phyloP scores from a whole-genome alignment of 2,888 invertebrate genomes.

The Melinopterus prodromus region DNA sequence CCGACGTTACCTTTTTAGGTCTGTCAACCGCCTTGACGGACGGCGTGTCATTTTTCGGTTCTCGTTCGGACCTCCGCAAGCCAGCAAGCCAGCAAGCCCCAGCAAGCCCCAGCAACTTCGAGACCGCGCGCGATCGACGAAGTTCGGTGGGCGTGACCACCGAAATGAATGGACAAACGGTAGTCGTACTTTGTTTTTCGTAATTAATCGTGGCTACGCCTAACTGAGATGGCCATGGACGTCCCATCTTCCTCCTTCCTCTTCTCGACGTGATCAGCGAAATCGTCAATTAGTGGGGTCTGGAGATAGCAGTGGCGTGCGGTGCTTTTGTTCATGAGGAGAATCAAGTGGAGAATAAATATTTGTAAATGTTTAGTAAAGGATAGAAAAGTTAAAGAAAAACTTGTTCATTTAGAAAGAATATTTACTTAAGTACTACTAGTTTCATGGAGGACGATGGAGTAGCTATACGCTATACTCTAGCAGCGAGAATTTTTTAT shows the following conservation, averaged over 20 bases:
- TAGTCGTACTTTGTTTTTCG: constrained; percentile 4
- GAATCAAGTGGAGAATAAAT: too few species aligned
- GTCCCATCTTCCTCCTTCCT: not conserved
- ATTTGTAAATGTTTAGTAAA: too few species aligned
- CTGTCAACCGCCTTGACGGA: not conserved
- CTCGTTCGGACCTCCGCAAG: not conserved
- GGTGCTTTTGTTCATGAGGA: too few species aligned
- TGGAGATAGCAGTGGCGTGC: too few species aligned
- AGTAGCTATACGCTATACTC: too few species aligned
- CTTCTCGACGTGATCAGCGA: not conserved
- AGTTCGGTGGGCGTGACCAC: not conserved
- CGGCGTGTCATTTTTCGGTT: not conserved
- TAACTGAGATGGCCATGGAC: not conserved
- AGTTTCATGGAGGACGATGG: too few species aligned
- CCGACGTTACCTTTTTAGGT: not conserved
- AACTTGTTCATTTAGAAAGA: too few species aligned
- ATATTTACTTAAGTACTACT: too few species aligned
- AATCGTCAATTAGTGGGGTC: not conserved
- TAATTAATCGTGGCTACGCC: not conserved
- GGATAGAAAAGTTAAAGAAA: too few species aligned
- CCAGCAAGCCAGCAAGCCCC: not conserved
- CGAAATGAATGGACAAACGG: constrained; percentile 4
- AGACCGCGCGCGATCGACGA: too few species aligned
- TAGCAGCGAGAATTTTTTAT: too few species aligned
- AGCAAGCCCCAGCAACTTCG: not conserved